These are phyloP conservation scores for Sparidentex hasta DNA, from an alignment of 2,797 vertebrate species.

Conservation along the genomic window DNA sequence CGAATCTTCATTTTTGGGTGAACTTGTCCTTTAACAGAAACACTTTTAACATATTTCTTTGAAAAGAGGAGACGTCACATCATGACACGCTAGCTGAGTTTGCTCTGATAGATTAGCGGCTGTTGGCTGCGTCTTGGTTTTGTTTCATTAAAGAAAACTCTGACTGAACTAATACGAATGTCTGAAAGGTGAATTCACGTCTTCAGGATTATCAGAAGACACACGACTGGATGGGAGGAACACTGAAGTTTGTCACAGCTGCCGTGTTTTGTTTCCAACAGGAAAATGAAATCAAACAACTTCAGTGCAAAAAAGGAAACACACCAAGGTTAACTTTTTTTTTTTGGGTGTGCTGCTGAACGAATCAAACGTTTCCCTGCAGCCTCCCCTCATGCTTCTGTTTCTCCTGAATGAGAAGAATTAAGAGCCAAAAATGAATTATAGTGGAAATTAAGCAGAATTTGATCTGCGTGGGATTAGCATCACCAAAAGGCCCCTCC, in stretches of 20 bases:
- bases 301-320: constrained; percentile 2
- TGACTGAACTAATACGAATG: no score
- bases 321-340: neutral
- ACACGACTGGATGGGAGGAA: neutral
- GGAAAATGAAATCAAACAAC: neutral
- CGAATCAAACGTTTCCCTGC: constrained; percentile 14
- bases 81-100: no score
- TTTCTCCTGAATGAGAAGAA: constrained; percentile 50
- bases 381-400: constrained; percentile 18
- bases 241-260: neutral
- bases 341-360: constrained; percentile 4
- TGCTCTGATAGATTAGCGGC: no score
- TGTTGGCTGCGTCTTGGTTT: no score
- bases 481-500: constrained; percentile 23
- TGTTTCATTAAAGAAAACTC: no score
- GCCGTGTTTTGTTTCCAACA: neutral
- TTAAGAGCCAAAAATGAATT: constrained; percentile 53
- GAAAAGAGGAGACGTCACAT: no score
- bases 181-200: no score
- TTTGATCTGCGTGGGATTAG: constrained; percentile 57
- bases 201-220: no score
- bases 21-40: no score
- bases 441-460: constrained; percentile 53
- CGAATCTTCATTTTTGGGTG: no score
- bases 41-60: no score